phyloP scores from a whole-genome alignment of 2,113 vertebrate species.

The Bothrops jararaca region DNA sequence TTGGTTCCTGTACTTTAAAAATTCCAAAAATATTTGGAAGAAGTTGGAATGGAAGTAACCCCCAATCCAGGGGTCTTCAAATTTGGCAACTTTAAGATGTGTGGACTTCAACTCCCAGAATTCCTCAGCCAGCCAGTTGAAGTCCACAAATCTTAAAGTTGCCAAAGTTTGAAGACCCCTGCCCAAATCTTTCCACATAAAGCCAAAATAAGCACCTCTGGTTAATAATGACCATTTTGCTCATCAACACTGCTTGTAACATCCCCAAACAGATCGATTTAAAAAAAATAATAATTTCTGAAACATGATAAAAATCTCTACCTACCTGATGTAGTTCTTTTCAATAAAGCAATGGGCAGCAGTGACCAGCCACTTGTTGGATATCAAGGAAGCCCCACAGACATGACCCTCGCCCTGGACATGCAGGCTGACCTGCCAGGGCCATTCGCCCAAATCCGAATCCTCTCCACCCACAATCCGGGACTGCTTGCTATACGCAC shows the following conservation, averaged over 20 bases:
- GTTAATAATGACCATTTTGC: too few species aligned
- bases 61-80: too few species aligned
- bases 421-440: slow-evolving; percentile 96
- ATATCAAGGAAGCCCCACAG: slow-evolving; percentile 88
- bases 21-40: neutral
- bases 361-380: slow-evolving; percentile 81
- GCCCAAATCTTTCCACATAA: too few species aligned
- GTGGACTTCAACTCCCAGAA: too few species aligned
- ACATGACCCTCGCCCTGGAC: slow-evolving; percentile 70
- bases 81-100: too few species aligned
- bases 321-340: slow-evolving; percentile 68
- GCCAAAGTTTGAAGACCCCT: too few species aligned
- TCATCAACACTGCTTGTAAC: too few species aligned
- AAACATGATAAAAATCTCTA: neutral
- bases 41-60: too few species aligned
- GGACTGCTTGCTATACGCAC: slow-evolving; percentile 64
- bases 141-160: too few species aligned
- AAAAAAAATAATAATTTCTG: neutral
- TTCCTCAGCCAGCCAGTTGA: too few species aligned
- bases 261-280: too few species aligned
- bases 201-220: too few species aligned
- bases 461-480: slow-evolving; percentile 90
- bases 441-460: slow-evolving; percentile 81
- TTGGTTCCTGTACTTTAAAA: neutral
- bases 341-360: slow-evolving; percentile 90